Evolutionary conservation across 2,888 invertebrate genomes (phyloP).

Genomic region (Baccha elongata): DNA sequence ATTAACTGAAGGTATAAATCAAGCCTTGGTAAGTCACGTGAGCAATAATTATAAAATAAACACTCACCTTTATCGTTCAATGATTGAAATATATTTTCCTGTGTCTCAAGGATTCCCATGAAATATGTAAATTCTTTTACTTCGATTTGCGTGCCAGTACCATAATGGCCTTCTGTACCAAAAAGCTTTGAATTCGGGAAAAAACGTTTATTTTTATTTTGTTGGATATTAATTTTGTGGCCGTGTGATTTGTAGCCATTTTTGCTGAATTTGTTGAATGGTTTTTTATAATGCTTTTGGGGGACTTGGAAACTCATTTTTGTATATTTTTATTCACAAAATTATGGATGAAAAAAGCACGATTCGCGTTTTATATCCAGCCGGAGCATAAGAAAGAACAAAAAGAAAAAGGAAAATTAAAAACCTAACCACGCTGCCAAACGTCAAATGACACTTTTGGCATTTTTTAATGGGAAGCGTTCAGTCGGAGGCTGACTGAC

Average conservation of each 20-base stretch:
- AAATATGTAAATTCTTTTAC: constrained; percentile 90
- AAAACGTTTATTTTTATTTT: constrained; percentile 77
- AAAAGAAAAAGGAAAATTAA: too few species aligned
- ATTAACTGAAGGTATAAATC: constrained; percentile 75
- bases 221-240: constrained; percentile 2
- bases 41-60: background rate
- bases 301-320: constrained; percentile 15
- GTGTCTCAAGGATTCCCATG: constrained; percentile 88
- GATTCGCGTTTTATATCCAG: background rate
- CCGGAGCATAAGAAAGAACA: too few species aligned
- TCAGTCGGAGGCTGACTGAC: too few species aligned
- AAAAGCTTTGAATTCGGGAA: constrained; percentile 89
- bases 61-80: constrained; percentile 88
- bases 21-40: background rate
- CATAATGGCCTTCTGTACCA: constrained; percentile 88
- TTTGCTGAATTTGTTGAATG: constrained; percentile 3
- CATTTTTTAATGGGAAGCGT: too few species aligned
- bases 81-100: constrained; percentile 87
- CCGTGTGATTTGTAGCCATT: background rate
- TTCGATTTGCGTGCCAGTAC: constrained; percentile 88
- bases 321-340: background rate
- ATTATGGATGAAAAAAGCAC: background rate
- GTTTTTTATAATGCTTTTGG: background rate
- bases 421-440: too few species aligned
- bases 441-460: too few species aligned